phyloP scores from a whole-genome alignment of 1,140 invertebrate genomes.

The Drosophila burlai region DNA sequence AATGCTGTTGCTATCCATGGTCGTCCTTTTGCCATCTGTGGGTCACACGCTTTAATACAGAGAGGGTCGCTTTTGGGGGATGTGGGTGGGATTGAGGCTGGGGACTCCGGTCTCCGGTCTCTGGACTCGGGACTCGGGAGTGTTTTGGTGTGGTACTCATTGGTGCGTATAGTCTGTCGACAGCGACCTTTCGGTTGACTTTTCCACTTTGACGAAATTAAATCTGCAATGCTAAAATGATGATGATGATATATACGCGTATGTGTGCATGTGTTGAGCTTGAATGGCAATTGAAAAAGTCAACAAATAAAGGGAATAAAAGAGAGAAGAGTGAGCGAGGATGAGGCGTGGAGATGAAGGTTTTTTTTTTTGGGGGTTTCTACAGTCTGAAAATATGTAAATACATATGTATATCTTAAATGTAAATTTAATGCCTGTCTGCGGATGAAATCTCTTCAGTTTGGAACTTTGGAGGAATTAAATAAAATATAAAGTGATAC shows the following conservation, averaged over 20 bases:
- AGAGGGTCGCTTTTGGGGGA: too few relatives aligned
- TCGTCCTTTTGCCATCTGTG: slow-evolving; percentile 28
- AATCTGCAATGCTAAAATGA: slow-evolving; percentile 77
- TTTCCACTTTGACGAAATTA: slow-evolving; percentile 79
- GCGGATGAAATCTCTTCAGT: not conserved
- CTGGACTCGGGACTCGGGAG: not conserved
- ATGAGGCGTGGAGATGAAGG: not conserved
- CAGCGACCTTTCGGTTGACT: slow-evolving; percentile 55
- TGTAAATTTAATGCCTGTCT: slow-evolving; percentile 1
- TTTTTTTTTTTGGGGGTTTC: not conserved
- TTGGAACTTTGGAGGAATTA: too few relatives aligned
- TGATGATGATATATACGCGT: slow-evolving; percentile 29
- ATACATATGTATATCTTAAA: not conserved
- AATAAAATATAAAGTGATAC: not conserved
- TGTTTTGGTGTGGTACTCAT: slow-evolving; percentile 49
- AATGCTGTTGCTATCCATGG: slow-evolving; percentile 1
- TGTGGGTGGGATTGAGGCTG: not conserved
- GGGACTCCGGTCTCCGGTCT: not conserved
- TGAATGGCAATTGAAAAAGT: slow-evolving; percentile 63
- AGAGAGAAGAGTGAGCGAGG: not conserved
- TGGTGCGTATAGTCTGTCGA: slow-evolving; percentile 27
- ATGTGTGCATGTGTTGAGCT: slow-evolving; percentile 40
- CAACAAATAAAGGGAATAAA: not conserved
- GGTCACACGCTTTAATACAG: slow-evolving; percentile 29
- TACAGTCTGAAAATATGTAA: not conserved